These are phyloP conservation scores for Vimba vimba DNA, from an alignment of 2,113 vertebrate species.

Conservation along the genomic window DNA sequence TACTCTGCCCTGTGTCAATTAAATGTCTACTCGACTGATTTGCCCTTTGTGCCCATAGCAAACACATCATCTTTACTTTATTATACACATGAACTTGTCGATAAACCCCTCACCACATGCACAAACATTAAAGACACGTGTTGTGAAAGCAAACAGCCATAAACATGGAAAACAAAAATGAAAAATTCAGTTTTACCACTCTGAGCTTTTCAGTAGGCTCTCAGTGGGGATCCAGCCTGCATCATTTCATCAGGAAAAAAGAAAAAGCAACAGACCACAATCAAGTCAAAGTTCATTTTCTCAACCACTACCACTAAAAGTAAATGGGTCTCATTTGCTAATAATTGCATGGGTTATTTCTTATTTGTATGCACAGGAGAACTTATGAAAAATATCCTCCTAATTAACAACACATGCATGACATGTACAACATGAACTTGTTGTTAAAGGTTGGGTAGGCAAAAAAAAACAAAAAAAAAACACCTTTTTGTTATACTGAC, in stretches of 20 bases:
- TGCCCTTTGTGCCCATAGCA: slow-evolving; percentile 31
- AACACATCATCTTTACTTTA: slow-evolving; percentile 38
- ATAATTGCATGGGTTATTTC: too few relatives aligned
- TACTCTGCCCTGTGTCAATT: slow-evolving; percentile 56
- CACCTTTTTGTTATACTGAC: too few relatives aligned
- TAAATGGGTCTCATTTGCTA: background rate
- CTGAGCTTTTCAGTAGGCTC: slow-evolving; percentile 33
- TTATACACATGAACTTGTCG: slow-evolving; percentile 5
- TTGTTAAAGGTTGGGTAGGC: too few relatives aligned
- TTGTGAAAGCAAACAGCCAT: slow-evolving; percentile 15
- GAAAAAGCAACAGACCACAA: slow-evolving; percentile 39
- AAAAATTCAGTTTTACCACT: slow-evolving; percentile 40
- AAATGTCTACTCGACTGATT: slow-evolving; percentile 56
- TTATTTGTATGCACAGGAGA: too few relatives aligned
- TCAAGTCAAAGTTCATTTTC: slow-evolving; percentile 43
- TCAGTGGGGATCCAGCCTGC: slow-evolving; percentile 2
- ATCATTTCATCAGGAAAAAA: slow-evolving; percentile 9
- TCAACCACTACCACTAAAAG: slow-evolving; percentile 2
- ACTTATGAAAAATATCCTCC: too few relatives aligned
- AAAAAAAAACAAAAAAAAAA: too few relatives aligned
- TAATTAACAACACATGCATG: too few relatives aligned
- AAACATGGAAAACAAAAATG: slow-evolving; percentile 26
- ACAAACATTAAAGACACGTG: background rate
- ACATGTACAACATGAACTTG: too few relatives aligned
- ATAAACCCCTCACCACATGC: slow-evolving; percentile 12